Evolutionary conservation across 2,113 vertebrate genomes (phyloP).

Genomic region (Aix galericulata): DNA sequence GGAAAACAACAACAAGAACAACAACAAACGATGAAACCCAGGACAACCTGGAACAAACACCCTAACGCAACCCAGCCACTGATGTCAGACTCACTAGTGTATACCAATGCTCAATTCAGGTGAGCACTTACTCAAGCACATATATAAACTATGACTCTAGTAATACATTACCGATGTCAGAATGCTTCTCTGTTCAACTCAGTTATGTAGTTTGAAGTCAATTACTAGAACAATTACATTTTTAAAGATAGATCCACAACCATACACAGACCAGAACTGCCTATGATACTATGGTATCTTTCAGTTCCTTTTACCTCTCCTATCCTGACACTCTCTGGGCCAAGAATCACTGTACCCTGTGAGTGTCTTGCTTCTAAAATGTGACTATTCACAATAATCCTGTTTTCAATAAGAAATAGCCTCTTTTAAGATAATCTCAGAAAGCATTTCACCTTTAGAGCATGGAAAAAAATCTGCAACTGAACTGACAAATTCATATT

Average conservation of each 20-base stretch:
- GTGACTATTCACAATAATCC: not conserved
- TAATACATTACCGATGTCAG: not conserved
- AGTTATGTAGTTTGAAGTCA: not conserved
- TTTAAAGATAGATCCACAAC: not conserved
- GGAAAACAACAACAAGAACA: not conserved
- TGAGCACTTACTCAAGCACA: not conserved
- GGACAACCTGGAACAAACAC: not conserved
- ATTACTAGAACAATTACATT: not conserved
- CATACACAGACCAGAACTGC: not conserved
- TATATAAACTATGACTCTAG: not conserved
- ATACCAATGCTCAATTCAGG: not conserved
- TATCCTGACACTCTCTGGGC: not conserved
- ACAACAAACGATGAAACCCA: rapidly evolving
- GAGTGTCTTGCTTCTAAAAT: not conserved
- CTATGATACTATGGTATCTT: not conserved
- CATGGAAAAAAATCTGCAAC: not conserved
- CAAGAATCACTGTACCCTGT: not conserved
- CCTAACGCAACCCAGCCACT: not conserved
- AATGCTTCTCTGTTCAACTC: not conserved
- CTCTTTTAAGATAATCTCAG: not conserved
- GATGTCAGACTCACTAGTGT: rapidly evolving
- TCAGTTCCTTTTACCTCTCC: rapidly evolving
- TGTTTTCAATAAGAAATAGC: not conserved
- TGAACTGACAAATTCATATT: not conserved
- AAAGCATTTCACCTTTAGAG: not conserved